Percentiles rank a stretch among this genome's conserved stretches.
These are phyloP conservation scores for Sebastes minor DNA, from an alignment of 2,797 vertebrate species.

Conservation along the genomic window DNA sequence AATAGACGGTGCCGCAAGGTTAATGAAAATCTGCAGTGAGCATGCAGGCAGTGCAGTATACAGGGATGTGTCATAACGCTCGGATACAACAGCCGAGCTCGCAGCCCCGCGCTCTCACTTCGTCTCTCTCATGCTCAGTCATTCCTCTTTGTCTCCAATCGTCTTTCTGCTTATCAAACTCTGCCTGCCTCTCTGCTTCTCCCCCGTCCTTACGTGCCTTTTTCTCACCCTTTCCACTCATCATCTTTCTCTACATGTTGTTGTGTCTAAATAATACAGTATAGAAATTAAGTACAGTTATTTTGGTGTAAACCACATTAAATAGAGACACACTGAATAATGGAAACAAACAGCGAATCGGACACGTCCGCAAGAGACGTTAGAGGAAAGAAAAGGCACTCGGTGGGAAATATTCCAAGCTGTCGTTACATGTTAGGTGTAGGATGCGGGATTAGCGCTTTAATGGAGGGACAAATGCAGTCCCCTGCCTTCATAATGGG, in stretches of 20 bases:
- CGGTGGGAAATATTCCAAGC: conserved; percentile 60
- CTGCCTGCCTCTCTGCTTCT: not conserved
- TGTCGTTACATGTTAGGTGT: conserved; percentile 70
- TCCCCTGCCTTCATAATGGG: conserved; percentile 56
- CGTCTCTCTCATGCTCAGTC: conserved; percentile 29
- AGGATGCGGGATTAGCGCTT: conserved; percentile 60
- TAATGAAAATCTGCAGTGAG: conserved; percentile 69
- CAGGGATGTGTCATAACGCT: conserved; percentile 58
- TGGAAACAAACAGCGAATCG: conserved; percentile 22
- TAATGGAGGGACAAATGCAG: conserved; percentile 62
- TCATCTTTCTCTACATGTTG: not conserved
- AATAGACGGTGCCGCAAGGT: conserved; percentile 56
- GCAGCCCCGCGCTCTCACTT: conserved; percentile 27
- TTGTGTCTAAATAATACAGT: not conserved
- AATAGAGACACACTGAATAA: conserved; percentile 6
- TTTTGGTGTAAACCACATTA: conserved; percentile 8
- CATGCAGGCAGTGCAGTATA: conserved; percentile 39
- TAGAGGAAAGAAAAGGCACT: conserved; percentile 44
- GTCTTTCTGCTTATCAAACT: conserved; percentile 37
- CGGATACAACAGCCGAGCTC: conserved; percentile 32
- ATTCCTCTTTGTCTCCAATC: conserved; percentile 33
- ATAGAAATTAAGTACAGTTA: not conserved
- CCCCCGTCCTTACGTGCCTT: not conserved
- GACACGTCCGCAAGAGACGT: conserved; percentile 36
- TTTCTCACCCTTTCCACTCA: conserved; percentile 1